A percentile compares a stretch with the other conserved stretches of the same genome.
Conservation (phyloP, 2,888 invertebrate species). For the Heliconius charithonia region DNA sequence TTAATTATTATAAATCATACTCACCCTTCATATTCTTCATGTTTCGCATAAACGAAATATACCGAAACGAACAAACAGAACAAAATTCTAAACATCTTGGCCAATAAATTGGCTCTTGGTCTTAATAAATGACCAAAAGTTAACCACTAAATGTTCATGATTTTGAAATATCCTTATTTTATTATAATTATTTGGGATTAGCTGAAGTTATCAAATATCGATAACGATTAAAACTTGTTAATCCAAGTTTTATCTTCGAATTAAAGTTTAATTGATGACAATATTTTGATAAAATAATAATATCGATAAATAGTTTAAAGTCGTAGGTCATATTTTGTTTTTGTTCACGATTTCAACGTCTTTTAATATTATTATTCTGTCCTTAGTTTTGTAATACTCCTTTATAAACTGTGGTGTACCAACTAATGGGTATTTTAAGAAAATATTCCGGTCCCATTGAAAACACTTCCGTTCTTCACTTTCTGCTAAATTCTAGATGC, state of each 20-base stretch:
- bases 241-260: neutral
- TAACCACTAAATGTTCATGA: neutral
- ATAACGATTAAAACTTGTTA: conserved; percentile 15
- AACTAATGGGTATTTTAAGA: no score
- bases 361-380: neutral
- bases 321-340: conserved; percentile 19
- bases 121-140: neutral
- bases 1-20: conserved; percentile 35
- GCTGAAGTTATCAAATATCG: neutral
- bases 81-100: conserved; percentile 50
- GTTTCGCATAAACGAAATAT: conserved; percentile 58
- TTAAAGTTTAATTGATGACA: neutral
- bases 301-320: conserved; percentile 1
- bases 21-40: conserved; percentile 70
- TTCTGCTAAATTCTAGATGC: no score
- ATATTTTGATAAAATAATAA: neutral
- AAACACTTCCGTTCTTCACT: no score
- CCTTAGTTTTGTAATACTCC: no score
- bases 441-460: no score
- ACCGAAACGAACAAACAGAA: conserved; percentile 55
- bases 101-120: no score
- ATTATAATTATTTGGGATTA: conserved; percentile 14
- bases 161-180: neutral
- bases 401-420: no score
- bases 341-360: neutral